These are phyloP conservation scores for Drosophila funebris DNA, from an alignment of 1,140 invertebrate genomes.

Conservation along the genomic window DNA sequence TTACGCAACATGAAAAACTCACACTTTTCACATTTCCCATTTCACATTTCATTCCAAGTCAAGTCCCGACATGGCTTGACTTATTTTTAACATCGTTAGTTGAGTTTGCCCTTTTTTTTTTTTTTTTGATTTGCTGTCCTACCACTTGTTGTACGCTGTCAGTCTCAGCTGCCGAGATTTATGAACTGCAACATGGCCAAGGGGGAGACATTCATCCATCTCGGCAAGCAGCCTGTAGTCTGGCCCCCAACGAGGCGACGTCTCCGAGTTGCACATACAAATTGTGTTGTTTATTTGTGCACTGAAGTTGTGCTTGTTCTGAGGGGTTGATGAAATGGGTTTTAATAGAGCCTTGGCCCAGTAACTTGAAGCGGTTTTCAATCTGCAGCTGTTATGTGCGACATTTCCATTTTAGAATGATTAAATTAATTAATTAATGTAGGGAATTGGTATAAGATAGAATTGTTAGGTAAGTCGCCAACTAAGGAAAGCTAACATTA, in stretches of 20 bases:
- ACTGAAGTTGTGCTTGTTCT: background rate
- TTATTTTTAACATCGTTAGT: conserved; percentile 78
- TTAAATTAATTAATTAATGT: background rate
- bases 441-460: background rate
- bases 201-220: conserved; percentile 58
- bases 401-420: background rate
- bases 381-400: background rate
- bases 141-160: conserved; percentile 74
- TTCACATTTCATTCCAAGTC: conserved; percentile 49
- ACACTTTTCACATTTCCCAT: conserved; percentile 36
- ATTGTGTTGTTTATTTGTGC: conserved; percentile 29
- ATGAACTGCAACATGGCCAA: conserved; percentile 70
- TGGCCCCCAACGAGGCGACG: background rate
- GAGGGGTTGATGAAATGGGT: background rate
- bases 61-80: conserved; percentile 54
- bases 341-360: conserved; percentile 52
- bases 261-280: conserved; percentile 2
- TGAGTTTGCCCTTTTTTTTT: conserved; percentile 8
- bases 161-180: conserved; percentile 75
- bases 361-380: conserved; percentile 20
- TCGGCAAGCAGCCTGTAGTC: background rate
- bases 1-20: conserved; percentile 55
- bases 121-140: conserved; percentile 38
- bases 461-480: no score
- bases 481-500: no score